Percentiles rank a stretch among this genome's conserved stretches.
Conservation (phyloP, 2,113 vertebrate species). For the Podilymbus podiceps region DNA sequence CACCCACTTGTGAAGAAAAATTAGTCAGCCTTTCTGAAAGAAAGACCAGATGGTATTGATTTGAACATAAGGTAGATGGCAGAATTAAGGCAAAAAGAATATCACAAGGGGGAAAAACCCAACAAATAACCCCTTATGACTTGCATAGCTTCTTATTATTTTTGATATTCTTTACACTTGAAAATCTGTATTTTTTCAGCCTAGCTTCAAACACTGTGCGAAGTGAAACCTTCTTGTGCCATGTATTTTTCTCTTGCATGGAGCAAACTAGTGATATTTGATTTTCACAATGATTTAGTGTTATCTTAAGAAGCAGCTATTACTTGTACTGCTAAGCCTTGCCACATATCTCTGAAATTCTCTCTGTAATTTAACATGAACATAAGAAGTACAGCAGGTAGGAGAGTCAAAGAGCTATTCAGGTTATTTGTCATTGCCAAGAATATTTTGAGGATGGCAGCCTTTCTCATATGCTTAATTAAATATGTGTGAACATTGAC, state of each 20-base stretch:
- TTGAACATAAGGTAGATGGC: slow-evolving; percentile 8
- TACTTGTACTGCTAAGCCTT: neutral
- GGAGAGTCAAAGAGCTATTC: neutral
- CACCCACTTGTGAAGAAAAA: neutral
- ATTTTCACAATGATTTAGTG: neutral
- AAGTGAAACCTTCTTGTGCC: neutral
- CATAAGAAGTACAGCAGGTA: neutral
- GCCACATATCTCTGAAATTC: neutral
- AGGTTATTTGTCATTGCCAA: neutral
- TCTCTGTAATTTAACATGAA: neutral
- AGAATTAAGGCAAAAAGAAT: slow-evolving; percentile 2
- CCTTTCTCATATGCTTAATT: neutral
- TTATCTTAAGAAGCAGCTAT: neutral
- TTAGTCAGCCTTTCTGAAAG: neutral
- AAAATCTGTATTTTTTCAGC: neutral
- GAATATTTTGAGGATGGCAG: neutral
- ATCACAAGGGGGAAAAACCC: fast-evolving
- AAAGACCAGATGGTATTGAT: slow-evolving; percentile 20
- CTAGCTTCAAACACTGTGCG: neutral
- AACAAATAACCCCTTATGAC: neutral
- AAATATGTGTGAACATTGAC: neutral
- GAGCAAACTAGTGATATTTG: neutral
- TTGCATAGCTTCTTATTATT: neutral
- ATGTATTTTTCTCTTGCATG: neutral
- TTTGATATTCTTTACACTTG: neutral